Percentiles rank a stretch among this genome's conserved stretches.
phyloP scores from a whole-genome alignment of 2,888 invertebrate genomes.

The Zeuzera pyrina region DNA sequence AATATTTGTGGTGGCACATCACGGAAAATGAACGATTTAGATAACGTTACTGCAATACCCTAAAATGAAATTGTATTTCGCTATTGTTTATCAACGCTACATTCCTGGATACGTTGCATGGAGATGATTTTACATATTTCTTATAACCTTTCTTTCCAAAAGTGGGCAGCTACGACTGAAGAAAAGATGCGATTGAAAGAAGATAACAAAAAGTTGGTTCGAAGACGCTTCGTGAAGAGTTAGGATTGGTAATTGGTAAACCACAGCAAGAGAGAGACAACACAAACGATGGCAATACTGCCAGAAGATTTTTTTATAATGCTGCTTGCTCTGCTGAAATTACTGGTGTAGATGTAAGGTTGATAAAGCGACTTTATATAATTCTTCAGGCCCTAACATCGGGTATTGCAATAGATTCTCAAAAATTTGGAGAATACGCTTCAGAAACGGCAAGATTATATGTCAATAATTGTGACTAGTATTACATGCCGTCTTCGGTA shows the following conservation, averaged over 20 bases:
- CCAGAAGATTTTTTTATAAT: too few species aligned
- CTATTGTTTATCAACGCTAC: constrained; percentile 17
- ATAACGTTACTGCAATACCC: constrained; percentile 7
- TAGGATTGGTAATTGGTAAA: too few species aligned
- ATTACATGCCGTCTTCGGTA: background rate
- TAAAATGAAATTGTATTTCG: constrained; percentile 12
- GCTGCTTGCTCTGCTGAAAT: too few species aligned
- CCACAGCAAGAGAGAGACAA: too few species aligned
- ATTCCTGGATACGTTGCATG: constrained; percentile 10
- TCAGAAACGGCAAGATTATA: background rate
- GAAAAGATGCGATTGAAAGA: constrained; percentile 2
- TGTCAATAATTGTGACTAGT: background rate
- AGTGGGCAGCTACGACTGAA: constrained; percentile 4
- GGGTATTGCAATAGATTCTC: background rate
- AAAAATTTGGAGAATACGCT: background rate
- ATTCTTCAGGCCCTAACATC: background rate
- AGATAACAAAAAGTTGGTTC: background rate
- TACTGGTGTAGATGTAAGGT: too few species aligned
- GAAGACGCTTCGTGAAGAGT: too few species aligned
- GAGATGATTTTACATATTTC: constrained; percentile 7
- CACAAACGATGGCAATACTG: too few species aligned
- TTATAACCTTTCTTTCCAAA: background rate
- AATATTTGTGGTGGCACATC: constrained; percentile 15
- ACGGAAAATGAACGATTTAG: constrained; percentile 15
- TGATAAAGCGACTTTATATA: background rate